Percentiles rank a stretch among this genome's conserved stretches.
Evolutionary conservation across 2,797 vertebrate genomes (phyloP).

Genomic region (Gila robusta): DNA sequence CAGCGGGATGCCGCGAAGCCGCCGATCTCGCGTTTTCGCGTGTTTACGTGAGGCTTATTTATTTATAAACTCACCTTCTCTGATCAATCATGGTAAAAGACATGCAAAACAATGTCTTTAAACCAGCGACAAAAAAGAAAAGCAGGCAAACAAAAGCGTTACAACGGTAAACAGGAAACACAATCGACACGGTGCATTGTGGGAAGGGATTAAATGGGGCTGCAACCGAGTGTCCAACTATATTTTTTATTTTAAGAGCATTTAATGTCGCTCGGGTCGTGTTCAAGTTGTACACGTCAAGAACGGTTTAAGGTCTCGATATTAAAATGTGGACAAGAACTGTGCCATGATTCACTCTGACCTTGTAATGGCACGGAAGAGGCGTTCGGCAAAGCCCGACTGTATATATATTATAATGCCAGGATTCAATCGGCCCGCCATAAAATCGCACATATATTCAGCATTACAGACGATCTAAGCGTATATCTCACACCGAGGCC

Average conservation of each 20-base stretch:
- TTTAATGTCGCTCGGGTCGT: background rate
- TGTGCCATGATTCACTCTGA: background rate
- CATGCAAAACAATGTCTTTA: constrained; percentile 7
- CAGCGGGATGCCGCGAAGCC: constrained; percentile 25
- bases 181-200: constrained; percentile 75
- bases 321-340: background rate
- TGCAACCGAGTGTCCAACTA: constrained; percentile 46
- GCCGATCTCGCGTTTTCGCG: background rate
- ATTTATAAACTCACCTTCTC: constrained; percentile 7
- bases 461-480: constrained; percentile 31
- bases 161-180: constrained; percentile 80
- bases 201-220: constrained; percentile 80
- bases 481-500: background rate
- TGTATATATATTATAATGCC: constrained; percentile 28
- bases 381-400: background rate
- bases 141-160: constrained; percentile 66
- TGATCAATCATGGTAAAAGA: background rate
- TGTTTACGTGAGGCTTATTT: background rate
- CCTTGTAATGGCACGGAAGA: constrained; percentile 45
- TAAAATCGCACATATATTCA: constrained; percentile 29
- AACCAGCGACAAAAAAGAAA: constrained; percentile 10
- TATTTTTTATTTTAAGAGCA: background rate
- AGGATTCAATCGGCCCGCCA: constrained; percentile 54
- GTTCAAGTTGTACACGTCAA: background rate
- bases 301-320: background rate